These are phyloP conservation scores for Caerostris extrusa DNA, from an alignment of 1,140 invertebrate species.

Conservation along the genomic window DNA sequence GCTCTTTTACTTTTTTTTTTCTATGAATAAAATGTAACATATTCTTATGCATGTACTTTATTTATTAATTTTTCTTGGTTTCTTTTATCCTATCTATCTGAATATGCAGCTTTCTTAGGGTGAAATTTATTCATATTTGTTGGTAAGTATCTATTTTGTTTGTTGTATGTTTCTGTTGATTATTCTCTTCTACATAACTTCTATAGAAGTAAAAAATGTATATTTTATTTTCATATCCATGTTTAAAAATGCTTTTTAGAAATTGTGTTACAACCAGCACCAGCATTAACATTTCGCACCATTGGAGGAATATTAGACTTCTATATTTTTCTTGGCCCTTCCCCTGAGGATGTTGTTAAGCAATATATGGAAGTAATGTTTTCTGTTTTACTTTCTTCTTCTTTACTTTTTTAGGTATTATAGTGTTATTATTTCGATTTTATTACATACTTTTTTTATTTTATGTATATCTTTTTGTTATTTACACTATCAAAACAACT, in stretches of 20 bases:
- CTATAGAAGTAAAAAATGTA: not conserved
- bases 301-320: slow-evolving; percentile 90
- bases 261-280: slow-evolving; percentile 89
- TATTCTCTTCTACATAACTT: not conserved
- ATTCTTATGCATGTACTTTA: not conserved
- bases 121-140: not conserved
- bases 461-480: too few species aligned
- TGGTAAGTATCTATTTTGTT: not conserved
- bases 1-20: not conserved
- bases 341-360: slow-evolving; percentile 84
- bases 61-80: slow-evolving; percentile 1
- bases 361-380: slow-evolving; percentile 81
- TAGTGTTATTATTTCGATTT: too few species aligned
- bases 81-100: not conserved
- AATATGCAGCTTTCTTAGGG: not conserved
- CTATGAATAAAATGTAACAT: not conserved
- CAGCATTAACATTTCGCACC: slow-evolving; percentile 88
- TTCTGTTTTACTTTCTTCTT: not conserved
- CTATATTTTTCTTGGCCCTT: slow-evolving; percentile 88
- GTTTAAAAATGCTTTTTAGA: slow-evolving; percentile 81
- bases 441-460: too few species aligned
- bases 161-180: not conserved
- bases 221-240: not conserved
- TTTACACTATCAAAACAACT: too few species aligned
- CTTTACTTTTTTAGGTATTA: too few species aligned